A percentile compares a stretch with the other conserved stretches of the same genome.
These are phyloP conservation scores for Intellagama lesueurii DNA, from an alignment of 2,797 vertebrate species.

Conservation along the genomic window DNA sequence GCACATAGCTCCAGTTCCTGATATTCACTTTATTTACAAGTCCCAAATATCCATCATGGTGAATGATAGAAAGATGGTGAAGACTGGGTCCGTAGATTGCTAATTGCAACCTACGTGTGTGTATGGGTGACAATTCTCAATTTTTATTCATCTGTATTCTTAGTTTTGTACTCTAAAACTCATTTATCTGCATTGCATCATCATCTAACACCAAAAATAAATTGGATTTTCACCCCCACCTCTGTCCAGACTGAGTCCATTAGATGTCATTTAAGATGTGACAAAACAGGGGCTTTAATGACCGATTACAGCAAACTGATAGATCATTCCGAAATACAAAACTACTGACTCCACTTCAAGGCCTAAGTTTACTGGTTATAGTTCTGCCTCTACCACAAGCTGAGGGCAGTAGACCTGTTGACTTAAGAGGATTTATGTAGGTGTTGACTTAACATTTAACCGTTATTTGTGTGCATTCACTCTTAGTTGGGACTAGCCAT, in stretches of 20 bases:
- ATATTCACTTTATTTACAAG: background rate
- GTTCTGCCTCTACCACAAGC: no score
- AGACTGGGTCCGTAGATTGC: background rate
- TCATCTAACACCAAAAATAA: background rate
- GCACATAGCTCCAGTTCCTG: background rate
- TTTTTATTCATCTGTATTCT: background rate
- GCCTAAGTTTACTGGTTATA: no score
- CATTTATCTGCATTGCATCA: background rate
- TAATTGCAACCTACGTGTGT: background rate
- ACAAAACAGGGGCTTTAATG: background rate
- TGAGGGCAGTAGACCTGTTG: no score
- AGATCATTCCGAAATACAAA: background rate
- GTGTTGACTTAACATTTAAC: no score
- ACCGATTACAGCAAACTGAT: background rate
- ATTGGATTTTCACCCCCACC: background rate
- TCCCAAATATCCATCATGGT: background rate
- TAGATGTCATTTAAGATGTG: background rate
- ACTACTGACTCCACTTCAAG: no score
- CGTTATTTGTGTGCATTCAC: no score
- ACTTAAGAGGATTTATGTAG: no score
- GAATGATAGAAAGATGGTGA: background rate
- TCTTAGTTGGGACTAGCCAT: no score
- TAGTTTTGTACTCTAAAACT: background rate
- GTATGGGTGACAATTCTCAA: background rate
- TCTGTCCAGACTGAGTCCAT: background rate